phyloP scores from a whole-genome alignment of 2,888 invertebrate species.

The Orthonychiurus folsomi region DNA sequence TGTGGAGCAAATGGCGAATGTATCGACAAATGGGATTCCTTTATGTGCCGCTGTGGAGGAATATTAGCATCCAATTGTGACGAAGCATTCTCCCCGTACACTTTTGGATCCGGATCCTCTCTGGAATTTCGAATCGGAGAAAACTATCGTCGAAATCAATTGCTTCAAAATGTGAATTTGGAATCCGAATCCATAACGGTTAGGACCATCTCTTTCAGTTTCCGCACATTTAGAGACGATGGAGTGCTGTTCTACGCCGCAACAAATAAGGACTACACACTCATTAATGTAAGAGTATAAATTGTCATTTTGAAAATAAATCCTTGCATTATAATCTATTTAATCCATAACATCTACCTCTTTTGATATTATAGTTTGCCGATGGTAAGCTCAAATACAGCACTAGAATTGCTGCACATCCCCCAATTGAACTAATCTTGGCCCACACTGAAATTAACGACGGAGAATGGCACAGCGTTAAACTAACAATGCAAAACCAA shows the following conservation, averaged over 20 bases:
- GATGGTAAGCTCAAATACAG: conserved; percentile 69
- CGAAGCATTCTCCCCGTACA: conserved; percentile 66
- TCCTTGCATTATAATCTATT: conserved; percentile 15
- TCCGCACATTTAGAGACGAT: conserved; percentile 66
- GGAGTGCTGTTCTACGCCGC: conserved; percentile 79
- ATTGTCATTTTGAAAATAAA: too few species aligned
- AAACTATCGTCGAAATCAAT: conserved; percentile 75
- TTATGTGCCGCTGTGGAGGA: conserved; percentile 55
- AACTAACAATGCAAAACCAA: conserved; percentile 53
- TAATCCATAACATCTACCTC: background rate
- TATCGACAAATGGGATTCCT: conserved; percentile 72
- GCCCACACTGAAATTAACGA: conserved; percentile 54
- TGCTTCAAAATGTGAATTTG: conserved; percentile 72
- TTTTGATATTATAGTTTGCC: conserved; percentile 48
- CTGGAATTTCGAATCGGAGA: conserved; percentile 67
- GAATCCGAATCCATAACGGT: conserved; percentile 42
- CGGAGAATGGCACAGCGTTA: conserved; percentile 83
- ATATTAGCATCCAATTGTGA: conserved; percentile 71
- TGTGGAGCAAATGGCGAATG: conserved; percentile 59
- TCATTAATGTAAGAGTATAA: conserved; percentile 64
- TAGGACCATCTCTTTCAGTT: conserved; percentile 68
- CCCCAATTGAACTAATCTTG: conserved; percentile 73
- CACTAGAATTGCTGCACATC: conserved; percentile 57
- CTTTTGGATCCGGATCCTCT: conserved; percentile 66
- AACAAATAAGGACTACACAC: conserved; percentile 76